Conservation (phyloP, 2,113 vertebrate species). For the Myrmecophaga tridactyla region DNA sequence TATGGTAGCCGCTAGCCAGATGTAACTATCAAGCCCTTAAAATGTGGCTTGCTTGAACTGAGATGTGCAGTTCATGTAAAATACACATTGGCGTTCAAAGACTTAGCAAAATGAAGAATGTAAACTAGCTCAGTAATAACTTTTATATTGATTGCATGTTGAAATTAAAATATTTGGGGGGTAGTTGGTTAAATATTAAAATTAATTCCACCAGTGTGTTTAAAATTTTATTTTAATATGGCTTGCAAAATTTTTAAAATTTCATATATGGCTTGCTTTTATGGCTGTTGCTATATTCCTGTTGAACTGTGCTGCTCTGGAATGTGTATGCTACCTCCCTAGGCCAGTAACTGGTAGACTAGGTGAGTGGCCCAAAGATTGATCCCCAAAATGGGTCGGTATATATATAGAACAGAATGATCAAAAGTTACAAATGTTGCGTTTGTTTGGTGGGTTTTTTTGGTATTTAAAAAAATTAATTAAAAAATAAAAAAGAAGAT, state of each 20-base stretch:
- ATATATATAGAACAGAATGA: too few relatives aligned
- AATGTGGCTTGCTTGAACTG: too few relatives aligned
- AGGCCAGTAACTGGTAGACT: not conserved
- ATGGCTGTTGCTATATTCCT: not conserved
- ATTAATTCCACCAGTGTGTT: not conserved
- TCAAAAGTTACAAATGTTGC: too few relatives aligned
- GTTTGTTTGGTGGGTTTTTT: too few relatives aligned
- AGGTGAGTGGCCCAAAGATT: not conserved
- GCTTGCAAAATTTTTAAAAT: not conserved
- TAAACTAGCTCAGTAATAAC: not conserved
- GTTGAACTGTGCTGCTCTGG: not conserved
- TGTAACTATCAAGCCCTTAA: not conserved
- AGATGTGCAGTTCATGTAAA: not conserved
- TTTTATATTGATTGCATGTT: not conserved
- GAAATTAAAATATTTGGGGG: not conserved
- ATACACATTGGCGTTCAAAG: not conserved
- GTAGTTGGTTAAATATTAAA: not conserved
- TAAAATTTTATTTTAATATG: not conserved
- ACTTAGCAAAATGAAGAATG: not conserved
- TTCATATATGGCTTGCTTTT: not conserved
- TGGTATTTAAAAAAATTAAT: too few relatives aligned
- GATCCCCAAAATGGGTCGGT: not conserved
- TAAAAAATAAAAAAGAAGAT: too few relatives aligned
- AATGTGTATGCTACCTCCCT: not conserved
- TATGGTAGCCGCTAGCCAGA: not conserved